Conservation (phyloP, 2,113 vertebrate genomes). For the Hemicordylus capensis region DNA sequence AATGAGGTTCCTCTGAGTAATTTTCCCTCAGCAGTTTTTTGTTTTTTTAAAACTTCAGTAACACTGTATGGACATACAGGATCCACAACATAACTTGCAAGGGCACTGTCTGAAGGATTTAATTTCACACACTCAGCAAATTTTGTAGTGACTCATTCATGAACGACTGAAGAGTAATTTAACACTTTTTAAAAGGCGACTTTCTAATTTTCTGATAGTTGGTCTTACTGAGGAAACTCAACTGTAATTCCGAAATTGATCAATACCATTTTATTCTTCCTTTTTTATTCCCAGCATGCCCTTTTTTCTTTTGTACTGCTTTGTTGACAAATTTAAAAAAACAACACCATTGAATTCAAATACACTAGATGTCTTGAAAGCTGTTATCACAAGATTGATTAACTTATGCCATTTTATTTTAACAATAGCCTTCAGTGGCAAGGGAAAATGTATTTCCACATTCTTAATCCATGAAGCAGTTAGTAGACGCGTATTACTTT, state of each 20-base stretch:
- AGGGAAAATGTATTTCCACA: conserved; percentile 44
- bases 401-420: conserved; percentile 47
- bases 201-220: background rate
- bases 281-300: background rate
- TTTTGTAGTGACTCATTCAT: background rate
- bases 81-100: background rate
- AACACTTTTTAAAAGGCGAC: background rate
- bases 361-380: conserved; percentile 15
- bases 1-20: too few relatives aligned
- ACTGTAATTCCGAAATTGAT: background rate
- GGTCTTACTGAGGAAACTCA: background rate
- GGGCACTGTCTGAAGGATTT: background rate
- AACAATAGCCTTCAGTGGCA: conserved; percentile 45
- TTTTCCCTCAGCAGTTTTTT: background rate
- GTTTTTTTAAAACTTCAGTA: background rate
- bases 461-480: conserved; percentile 49
- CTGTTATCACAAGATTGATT: conserved; percentile 59
- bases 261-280: background rate
- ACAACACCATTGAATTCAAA: conserved; percentile 24
- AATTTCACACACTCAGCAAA: rapidly evolving
- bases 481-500: conserved; percentile 56
- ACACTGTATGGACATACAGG: background rate
- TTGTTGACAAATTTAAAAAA: conserved; percentile 34
- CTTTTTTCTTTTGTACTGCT: background rate
- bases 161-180: background rate